Evolutionary conservation across 2,888 invertebrate species (phyloP).

Genomic region (Dynastes grantii): DNA sequence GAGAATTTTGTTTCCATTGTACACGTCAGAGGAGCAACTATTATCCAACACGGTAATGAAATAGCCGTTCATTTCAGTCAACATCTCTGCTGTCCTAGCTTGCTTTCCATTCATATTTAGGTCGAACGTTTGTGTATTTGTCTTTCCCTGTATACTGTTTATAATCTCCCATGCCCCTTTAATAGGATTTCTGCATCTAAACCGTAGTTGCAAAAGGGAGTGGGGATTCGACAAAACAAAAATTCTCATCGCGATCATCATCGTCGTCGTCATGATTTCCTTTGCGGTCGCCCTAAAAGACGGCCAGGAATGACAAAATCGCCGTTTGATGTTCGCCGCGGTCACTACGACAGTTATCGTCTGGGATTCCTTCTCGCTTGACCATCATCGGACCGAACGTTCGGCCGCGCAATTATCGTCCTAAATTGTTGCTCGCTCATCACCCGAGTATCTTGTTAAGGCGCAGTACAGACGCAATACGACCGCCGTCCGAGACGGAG

Average conservation of each 20-base stretch:
- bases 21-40: no score
- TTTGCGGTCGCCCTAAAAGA: conserved; percentile 30
- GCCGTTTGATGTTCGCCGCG: conserved; percentile 49
- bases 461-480: no score
- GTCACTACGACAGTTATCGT: conserved; percentile 42
- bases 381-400: conserved; percentile 41
- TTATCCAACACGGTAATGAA: no score
- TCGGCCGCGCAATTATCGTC: conserved; percentile 45
- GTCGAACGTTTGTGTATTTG: no score
- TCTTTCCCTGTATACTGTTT: no score
- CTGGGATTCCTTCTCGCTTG: conserved; percentile 48
- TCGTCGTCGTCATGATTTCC: conserved; percentile 35
- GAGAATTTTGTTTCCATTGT: no score
- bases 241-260: conserved; percentile 13
- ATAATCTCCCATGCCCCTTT: no score
- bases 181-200: neutral
- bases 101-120: no score
- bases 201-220: neutral
- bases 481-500: conserved; percentile 35
- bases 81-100: no score
- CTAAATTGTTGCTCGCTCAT: conserved; percentile 43
- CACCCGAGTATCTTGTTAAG: conserved; percentile 49
- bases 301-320: conserved; percentile 45
- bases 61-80: no score
- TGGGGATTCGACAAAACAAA: conserved; percentile 18